Base-by-base conservation (phyloP, 2,888 invertebrate genomes). In the Xylota segnis region DNA sequence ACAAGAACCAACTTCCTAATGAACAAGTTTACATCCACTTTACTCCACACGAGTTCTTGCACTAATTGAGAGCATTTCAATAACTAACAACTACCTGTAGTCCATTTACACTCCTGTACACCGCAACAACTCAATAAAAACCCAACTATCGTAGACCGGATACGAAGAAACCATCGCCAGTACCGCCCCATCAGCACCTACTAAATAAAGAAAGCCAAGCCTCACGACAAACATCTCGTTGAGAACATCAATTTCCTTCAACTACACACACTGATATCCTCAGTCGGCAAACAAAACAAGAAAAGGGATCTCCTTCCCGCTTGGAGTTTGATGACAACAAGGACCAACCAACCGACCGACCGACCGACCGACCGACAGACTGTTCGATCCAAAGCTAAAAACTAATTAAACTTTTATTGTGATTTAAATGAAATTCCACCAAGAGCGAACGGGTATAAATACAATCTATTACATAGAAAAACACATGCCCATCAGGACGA, bases 351-450 rank as follows among this genome's bases (percentile, higher is more conserved):
- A n/a, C n/a, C n/a, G 6, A 75, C 75, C 56, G 6, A 75, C 75
- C 56, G 6, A 75, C 75, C 56, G 6, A 75, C 75, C 56, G 6
- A 75, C 75, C 56, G 47, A 58, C 43, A 23, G 10, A 54, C 58
- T 78, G 52, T 56, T 32, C 72, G 72, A 79, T 72, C 61, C 82
- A 82, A 76, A 71, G 82, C 81, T 68, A 86, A 76, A 86, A 86
- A 86, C 86, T 86, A 86, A 86, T 86, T 86, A 82, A 86, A 86
- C 86, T 82, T 86, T 86, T 82, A 76, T 86, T 82, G 82, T 86
- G 82, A 86, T 86, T 86, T 82, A 86, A 86, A 86, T 86, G 81
- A 86, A 86, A 82, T 76, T 81, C 81, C 86, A 82, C 59, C 27
- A 76, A 77, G 66, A 72, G 32, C 71, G 54, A 76, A 29, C 29